Evolutionary conservation across 2,797 vertebrate genomes (phyloP).

Genomic region (Lepilemur ruficaudatus): DNA sequence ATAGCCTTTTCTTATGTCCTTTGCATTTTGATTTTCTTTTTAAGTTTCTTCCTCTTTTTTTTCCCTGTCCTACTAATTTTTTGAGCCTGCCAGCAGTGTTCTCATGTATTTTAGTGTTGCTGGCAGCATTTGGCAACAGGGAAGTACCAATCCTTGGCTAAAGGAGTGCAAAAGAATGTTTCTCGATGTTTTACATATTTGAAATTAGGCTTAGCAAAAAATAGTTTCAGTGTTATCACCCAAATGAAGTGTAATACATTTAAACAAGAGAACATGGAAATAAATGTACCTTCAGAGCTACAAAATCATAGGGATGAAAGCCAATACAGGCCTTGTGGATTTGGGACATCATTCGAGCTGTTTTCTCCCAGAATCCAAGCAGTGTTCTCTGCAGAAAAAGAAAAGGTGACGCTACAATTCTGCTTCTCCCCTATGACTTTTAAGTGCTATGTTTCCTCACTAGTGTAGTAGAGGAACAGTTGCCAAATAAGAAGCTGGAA

Average conservation of each 20-base stretch:
- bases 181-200: not conserved
- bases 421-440: not conserved
- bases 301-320: conserved; percentile 86
- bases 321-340: conserved; percentile 86
- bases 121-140: not conserved
- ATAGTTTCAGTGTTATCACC: not conserved
- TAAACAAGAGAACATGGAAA: not conserved
- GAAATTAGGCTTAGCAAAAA: conserved; percentile 27
- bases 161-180: not conserved
- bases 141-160: not conserved
- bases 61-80: not conserved
- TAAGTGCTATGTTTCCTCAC: not conserved
- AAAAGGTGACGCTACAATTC: not conserved
- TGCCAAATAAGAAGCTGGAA: not conserved
- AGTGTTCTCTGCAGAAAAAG: conserved; percentile 86
- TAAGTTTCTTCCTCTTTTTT: not conserved
- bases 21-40: conserved; percentile 36
- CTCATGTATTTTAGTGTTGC: not conserved
- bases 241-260: not conserved
- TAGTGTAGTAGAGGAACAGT: not conserved
- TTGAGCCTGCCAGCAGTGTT: not conserved
- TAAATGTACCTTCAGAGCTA: conserved; percentile 86
- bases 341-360: conserved; percentile 85
- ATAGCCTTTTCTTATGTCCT: not conserved
- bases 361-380: conserved; percentile 92